A percentile compares a stretch with the other conserved stretches of the same genome.
phyloP scores from a whole-genome alignment of 2,113 vertebrate genomes.

The Thermophis baileyi region DNA sequence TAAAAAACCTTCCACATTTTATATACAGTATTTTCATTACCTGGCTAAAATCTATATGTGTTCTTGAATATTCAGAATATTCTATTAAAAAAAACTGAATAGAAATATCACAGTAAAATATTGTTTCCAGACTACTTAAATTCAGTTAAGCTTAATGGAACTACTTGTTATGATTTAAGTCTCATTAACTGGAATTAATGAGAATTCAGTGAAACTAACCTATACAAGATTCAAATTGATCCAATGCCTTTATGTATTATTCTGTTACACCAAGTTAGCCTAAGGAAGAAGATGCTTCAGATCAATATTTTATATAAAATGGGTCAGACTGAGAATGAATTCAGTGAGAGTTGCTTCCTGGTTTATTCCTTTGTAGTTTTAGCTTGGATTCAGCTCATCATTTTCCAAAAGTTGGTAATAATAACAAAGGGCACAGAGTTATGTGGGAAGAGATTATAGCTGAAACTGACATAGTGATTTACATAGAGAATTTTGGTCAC shows the following conservation, averaged over 20 bases:
- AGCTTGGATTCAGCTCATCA: background rate
- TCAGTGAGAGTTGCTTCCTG: background rate
- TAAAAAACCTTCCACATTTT: background rate
- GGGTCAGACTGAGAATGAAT: background rate
- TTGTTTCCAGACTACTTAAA: background rate
- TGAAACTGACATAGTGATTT: slow-evolving; percentile 33
- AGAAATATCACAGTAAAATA: slow-evolving; percentile 40
- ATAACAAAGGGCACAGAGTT: background rate
- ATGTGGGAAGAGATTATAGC: slow-evolving; percentile 15
- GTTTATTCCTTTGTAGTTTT: background rate
- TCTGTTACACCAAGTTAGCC: background rate
- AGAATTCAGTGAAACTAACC: background rate
- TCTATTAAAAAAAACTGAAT: slow-evolving; percentile 26
- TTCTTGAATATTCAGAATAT: background rate
- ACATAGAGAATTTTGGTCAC: background rate
- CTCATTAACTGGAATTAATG: background rate
- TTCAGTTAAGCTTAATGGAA: background rate
- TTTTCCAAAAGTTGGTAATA: slow-evolving; percentile 39
- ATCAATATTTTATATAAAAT: background rate
- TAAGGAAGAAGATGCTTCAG: background rate
- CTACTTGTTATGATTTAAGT: background rate
- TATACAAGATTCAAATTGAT: background rate
- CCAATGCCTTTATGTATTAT: background rate
- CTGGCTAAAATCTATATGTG: slow-evolving; percentile 50
- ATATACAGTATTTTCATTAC: slow-evolving; percentile 35